These are phyloP conservation scores for Fabriciana adippe DNA, from an alignment of 2,888 invertebrate species.

Conservation along the genomic window DNA sequence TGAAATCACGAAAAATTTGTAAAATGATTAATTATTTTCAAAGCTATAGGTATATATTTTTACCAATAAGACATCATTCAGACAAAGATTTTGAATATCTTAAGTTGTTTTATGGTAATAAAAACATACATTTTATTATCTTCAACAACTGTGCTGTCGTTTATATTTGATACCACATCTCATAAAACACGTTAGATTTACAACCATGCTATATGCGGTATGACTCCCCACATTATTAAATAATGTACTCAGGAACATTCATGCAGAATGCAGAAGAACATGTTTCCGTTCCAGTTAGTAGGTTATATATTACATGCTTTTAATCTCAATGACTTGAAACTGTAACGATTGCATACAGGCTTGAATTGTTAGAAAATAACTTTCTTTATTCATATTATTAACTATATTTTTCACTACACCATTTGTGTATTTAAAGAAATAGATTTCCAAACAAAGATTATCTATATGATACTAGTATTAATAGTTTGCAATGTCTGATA, in stretches of 20 bases:
- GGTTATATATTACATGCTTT: conserved; percentile 1
- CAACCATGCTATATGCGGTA: background rate
- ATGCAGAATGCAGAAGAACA: no score
- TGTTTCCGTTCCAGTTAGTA: conserved; percentile 21
- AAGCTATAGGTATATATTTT: no score
- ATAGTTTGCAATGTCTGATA: no score
- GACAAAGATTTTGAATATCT: no score
- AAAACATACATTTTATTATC: background rate
- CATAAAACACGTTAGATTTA: conserved; percentile 7
- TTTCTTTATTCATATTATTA: background rate
- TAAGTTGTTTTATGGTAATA: background rate
- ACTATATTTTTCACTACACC: no score
- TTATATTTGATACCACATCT: background rate
- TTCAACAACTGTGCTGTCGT: no score
- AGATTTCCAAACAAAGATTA: no score
- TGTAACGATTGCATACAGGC: background rate
- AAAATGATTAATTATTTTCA: no score
- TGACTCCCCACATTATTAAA: conserved; percentile 5
- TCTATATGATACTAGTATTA: no score
- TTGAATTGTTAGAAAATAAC: conserved; percentile 7
- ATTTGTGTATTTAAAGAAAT: no score
- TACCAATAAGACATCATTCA: no score
- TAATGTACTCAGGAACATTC: conserved; percentile 4
- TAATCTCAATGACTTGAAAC: conserved; percentile 11
- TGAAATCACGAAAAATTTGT: no score